A percentile compares a stretch with the other conserved stretches of the same genome.
Evolutionary conservation across 2,113 vertebrate genomes (phyloP).

Genomic region (Recurvirostra avosetta): DNA sequence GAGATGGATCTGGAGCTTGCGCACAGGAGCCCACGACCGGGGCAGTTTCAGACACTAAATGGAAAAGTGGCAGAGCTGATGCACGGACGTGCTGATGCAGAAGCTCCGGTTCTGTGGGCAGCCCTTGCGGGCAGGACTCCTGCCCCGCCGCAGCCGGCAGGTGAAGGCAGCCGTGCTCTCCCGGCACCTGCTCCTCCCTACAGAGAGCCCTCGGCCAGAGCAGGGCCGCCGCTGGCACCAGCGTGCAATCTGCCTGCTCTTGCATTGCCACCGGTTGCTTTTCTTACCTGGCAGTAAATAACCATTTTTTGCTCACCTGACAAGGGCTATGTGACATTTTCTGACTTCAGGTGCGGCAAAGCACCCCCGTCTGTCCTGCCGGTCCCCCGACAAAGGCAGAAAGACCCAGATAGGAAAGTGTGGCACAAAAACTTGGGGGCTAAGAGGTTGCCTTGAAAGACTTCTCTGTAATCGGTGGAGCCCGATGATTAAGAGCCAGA

Average conservation of each 20-base stretch:
- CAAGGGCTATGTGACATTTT: background rate
- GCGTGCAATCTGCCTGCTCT: background rate
- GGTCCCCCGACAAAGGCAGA: background rate
- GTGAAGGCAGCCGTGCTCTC: background rate
- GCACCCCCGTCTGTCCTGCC: background rate
- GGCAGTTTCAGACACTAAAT: background rate
- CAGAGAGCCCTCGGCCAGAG: background rate
- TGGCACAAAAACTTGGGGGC: background rate
- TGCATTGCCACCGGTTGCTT: background rate
- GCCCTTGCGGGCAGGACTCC: background rate
- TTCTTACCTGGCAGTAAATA: background rate
- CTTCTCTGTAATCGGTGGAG: background rate
- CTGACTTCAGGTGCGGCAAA: background rate
- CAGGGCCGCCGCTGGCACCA: background rate
- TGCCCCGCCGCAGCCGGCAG: background rate
- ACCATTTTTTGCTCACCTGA: background rate
- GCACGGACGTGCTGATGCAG: fast-evolving
- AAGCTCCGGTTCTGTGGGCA: background rate
- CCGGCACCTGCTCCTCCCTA: background rate
- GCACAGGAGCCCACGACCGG: background rate
- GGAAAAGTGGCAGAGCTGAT: background rate
- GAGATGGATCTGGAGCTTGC: background rate
- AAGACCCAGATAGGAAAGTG: background rate
- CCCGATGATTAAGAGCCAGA: constrained; percentile 1
- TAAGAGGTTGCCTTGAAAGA: background rate